phyloP scores from a whole-genome alignment of 2,113 vertebrate species.

The Phaetusa simplex region DNA sequence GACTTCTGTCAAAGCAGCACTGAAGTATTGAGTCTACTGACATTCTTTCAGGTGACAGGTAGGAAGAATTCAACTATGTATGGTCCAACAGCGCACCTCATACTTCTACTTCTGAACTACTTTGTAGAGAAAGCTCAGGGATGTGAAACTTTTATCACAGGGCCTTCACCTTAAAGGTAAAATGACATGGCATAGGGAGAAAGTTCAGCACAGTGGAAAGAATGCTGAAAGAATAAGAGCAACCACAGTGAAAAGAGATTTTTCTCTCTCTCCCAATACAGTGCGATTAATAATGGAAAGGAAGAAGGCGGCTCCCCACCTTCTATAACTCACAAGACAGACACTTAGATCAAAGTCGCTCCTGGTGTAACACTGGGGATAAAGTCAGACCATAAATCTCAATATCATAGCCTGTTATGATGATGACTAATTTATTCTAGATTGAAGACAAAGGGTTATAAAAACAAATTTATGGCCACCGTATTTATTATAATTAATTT shows the following conservation, averaged over 20 bases:
- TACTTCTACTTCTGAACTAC: neutral
- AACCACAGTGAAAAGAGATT: neutral
- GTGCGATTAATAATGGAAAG: neutral
- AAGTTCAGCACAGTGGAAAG: neutral
- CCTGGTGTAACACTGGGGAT: neutral
- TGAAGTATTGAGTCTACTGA: neutral
- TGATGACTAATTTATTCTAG: conserved; percentile 20
- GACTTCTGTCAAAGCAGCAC: neutral
- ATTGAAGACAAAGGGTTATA: conserved; percentile 10
- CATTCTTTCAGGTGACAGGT: neutral
- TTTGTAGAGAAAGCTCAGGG: neutral
- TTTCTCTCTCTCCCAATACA: neutral
- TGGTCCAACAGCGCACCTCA: neutral
- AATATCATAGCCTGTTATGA: neutral
- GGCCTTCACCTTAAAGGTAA: neutral
- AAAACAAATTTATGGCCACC: conserved; percentile 19
- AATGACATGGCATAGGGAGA: neutral
- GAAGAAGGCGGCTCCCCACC: neutral
- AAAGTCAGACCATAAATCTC: neutral
- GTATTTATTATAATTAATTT: conserved; percentile 13
- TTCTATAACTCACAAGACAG: neutral
- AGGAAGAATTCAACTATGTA: neutral
- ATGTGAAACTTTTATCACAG: neutral
- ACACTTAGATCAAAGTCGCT: neutral
- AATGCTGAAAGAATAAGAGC: neutral